Percentiles rank a stretch among this genome's conserved stretches.
Evolutionary conservation across 2,888 invertebrate genomes (phyloP).

Genomic region (Morpho achilles): DNA sequence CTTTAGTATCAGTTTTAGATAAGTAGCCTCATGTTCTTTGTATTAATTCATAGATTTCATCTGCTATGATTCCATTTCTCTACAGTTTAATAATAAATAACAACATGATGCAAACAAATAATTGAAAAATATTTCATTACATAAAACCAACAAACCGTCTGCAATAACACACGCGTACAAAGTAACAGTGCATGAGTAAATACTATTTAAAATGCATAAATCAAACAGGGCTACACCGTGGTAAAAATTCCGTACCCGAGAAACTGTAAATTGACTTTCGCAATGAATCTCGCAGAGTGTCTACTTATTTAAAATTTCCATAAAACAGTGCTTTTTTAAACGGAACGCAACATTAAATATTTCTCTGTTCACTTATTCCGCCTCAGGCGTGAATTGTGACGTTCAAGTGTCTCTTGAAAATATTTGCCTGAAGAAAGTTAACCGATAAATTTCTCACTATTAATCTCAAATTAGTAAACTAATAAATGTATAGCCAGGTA

Average conservation of each 20-base stretch:
- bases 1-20: no score
- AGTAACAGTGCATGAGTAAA: constrained; percentile 12
- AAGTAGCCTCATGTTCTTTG: no score
- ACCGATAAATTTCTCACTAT: constrained; percentile 19
- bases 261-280: constrained; percentile 24
- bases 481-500: no score
- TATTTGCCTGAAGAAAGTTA: constrained; percentile 31
- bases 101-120: no score
- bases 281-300: constrained; percentile 24
- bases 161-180: background rate
- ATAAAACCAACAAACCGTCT: no score
- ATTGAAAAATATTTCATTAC: no score
- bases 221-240: constrained; percentile 18
- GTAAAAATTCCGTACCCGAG: constrained; percentile 15
- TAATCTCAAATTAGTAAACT: background rate
- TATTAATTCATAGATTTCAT: no score
- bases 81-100: no score
- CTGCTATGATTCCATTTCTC: no score
- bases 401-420: constrained; percentile 37
- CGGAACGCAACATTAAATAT: constrained; percentile 47
- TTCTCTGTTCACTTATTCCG: constrained; percentile 27
- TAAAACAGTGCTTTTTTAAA: constrained; percentile 39
- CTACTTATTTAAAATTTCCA: constrained; percentile 42
- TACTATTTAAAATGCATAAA: constrained; percentile 20
- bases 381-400: constrained; percentile 33